Conservation (phyloP, 2,113 vertebrate genomes). For the Uropsilus gracilis region DNA sequence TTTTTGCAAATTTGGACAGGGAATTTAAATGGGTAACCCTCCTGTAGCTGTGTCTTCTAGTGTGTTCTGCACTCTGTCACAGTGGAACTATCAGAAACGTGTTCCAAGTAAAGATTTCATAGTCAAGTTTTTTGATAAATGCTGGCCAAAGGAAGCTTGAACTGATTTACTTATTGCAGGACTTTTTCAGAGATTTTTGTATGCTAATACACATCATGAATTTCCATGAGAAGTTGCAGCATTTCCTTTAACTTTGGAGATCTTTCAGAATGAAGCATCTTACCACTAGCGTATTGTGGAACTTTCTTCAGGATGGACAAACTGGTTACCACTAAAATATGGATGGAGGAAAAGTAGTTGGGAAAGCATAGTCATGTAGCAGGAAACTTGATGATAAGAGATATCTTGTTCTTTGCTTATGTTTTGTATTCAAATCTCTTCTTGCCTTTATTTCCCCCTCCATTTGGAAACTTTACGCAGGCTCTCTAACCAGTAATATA, state of each 20-base stretch:
- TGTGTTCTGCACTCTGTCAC: neutral
- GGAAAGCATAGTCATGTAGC: neutral
- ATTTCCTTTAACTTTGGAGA: neutral
- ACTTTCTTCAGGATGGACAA: neutral
- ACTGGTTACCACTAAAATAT: neutral
- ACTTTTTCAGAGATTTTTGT: neutral
- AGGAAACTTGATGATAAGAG: neutral
- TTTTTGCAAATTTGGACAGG: neutral
- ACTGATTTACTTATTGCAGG: neutral
- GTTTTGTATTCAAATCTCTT: neutral
- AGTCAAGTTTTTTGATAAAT: conserved; percentile 34
- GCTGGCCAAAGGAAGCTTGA: conserved; percentile 14
- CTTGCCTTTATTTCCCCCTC: neutral
- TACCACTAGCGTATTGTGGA: neutral
- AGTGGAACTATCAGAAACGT: neutral
- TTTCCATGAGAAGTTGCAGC: neutral
- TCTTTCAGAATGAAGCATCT: conserved; percentile 27
- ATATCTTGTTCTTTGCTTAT: neutral
- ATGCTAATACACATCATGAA: neutral
- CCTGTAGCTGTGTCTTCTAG: neutral
- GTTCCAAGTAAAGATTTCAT: conserved; percentile 15
- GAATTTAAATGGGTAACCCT: conserved; percentile 18
- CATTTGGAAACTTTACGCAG: neutral
- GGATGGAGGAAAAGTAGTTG: neutral
- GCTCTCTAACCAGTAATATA: neutral